phyloP scores from a whole-genome alignment of 2,888 invertebrate genomes.

The Spodoptera littoralis region DNA sequence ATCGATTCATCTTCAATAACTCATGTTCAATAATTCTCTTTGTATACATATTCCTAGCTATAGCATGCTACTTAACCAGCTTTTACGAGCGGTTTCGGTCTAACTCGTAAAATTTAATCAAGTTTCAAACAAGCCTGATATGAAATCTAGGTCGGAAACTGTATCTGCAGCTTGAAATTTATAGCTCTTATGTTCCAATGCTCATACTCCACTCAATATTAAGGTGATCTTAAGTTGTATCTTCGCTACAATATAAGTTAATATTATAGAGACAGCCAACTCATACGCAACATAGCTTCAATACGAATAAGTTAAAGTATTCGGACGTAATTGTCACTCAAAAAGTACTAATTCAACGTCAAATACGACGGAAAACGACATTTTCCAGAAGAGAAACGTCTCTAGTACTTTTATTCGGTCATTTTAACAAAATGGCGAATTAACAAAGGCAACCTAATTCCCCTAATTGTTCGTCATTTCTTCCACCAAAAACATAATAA shows the following conservation, averaged over 20 bases:
- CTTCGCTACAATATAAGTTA: no score
- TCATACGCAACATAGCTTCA: no score
- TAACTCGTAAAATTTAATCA: constrained; percentile 21
- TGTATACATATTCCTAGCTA: constrained; percentile 13
- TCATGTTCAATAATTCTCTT: constrained; percentile 33
- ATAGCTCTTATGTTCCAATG: background rate
- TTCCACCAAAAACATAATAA: constrained; percentile 45
- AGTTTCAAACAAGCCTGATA: constrained; percentile 16
- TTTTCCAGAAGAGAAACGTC: constrained; percentile 3
- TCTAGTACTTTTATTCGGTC: constrained; percentile 15
- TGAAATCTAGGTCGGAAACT: constrained; percentile 42
- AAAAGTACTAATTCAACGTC: constrained; percentile 5
- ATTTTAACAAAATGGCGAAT: constrained; percentile 16
- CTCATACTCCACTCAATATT: no score
- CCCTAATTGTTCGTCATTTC: constrained; percentile 40
- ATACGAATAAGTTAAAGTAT: no score
- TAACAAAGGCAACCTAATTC: constrained; percentile 33
- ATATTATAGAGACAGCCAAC: no score
- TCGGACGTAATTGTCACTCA: constrained; percentile 5
- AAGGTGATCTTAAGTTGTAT: no score
- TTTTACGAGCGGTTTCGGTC: constrained; percentile 17
- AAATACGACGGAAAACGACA: constrained; percentile 6
- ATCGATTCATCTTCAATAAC: constrained; percentile 32
- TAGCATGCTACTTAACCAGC: constrained; percentile 21
- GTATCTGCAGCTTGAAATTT: constrained; percentile 29